These are phyloP conservation scores for Ganaspis sp. DNA, from an alignment of 1,140 invertebrate genomes.

Conservation along the genomic window DNA sequence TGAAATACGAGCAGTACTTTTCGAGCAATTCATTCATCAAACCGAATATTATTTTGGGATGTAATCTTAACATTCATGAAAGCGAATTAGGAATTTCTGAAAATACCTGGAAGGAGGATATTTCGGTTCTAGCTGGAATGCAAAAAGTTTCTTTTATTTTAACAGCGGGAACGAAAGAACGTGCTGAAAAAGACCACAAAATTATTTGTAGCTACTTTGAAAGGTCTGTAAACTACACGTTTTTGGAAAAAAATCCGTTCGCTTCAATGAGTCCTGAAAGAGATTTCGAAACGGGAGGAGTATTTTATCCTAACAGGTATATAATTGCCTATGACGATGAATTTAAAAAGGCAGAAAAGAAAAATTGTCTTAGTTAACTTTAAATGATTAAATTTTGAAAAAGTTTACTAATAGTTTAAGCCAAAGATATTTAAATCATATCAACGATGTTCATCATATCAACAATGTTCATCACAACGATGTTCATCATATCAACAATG, in stretches of 20 bases:
- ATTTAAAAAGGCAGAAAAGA: background rate
- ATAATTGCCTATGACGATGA: background rate
- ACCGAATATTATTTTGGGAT: background rate
- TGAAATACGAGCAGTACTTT: background rate
- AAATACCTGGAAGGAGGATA: background rate
- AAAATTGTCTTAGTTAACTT: too few species aligned
- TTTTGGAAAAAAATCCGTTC: background rate
- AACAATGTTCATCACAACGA: too few species aligned
- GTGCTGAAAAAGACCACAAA: background rate
- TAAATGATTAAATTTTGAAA: too few species aligned
- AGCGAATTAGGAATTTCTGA: background rate
- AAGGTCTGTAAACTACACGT: background rate
- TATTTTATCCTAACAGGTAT: background rate
- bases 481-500: too few species aligned
- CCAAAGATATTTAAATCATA: too few species aligned
- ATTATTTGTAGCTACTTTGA: background rate
- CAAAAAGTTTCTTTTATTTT: background rate
- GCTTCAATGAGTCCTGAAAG: background rate
- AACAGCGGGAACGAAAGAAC: background rate
- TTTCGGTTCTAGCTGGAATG: background rate
- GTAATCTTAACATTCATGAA: background rate
- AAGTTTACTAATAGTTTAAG: too few species aligned
- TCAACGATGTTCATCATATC: too few species aligned
- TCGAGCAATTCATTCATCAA: background rate
- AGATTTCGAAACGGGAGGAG: background rate